Conservation (phyloP, 1,140 invertebrate genomes). For the Camponotus pennsylvanicus region DNA sequence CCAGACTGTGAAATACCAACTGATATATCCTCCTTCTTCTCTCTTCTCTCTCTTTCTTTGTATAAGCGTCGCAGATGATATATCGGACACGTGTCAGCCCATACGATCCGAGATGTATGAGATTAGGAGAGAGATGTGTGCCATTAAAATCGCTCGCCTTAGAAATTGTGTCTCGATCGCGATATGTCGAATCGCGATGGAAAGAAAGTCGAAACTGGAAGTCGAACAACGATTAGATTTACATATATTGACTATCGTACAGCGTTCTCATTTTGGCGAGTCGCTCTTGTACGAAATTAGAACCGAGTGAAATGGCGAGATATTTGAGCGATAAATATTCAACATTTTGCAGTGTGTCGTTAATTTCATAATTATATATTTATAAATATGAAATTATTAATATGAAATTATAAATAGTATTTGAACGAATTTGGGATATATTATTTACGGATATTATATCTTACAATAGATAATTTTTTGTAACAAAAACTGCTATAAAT, state of each 20-base stretch:
- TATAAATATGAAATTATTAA: background rate
- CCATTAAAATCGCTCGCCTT: conserved; percentile 24
- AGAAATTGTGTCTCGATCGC: conserved; percentile 37
- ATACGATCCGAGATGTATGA: conserved; percentile 48
- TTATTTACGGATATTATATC: background rate
- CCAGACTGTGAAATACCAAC: background rate
- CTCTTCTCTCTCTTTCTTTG: background rate
- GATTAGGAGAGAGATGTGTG: conserved; percentile 48
- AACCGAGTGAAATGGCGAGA: background rate
- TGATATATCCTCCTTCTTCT: too few species aligned
- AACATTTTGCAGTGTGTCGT: too few species aligned
- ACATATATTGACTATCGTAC: background rate
- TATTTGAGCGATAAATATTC: conserved; percentile 8
- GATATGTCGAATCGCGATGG: conserved; percentile 19
- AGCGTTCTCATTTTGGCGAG: background rate
- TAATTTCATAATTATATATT: too few species aligned
- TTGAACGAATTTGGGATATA: background rate
- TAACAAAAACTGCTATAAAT: background rate
- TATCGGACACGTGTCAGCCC: conserved; percentile 52
- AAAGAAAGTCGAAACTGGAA: conserved; percentile 13
- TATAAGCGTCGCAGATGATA: conserved; percentile 32
- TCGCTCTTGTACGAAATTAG: background rate
- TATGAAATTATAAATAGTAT: background rate
- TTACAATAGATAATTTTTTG: background rate
- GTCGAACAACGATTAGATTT: conserved; percentile 37